phyloP scores from a whole-genome alignment of 1,140 invertebrate species.

The Ceratitis capitata region DNA sequence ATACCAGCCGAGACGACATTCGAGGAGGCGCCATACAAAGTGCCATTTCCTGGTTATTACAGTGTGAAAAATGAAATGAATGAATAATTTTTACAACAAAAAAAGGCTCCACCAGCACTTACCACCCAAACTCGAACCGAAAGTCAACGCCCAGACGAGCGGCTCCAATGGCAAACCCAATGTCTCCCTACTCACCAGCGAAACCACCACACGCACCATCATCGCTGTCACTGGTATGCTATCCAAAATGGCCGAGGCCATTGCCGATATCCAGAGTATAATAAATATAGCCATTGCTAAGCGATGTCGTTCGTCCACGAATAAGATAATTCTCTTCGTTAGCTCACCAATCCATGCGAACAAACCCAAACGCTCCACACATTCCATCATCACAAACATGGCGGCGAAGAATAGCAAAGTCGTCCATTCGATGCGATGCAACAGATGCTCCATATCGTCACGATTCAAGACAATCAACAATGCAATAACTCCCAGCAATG shows the following conservation, averaged over 20 bases:
- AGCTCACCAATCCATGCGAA: slow-evolving; percentile 77
- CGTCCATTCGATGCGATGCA: slow-evolving; percentile 82
- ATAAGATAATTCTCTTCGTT: slow-evolving; percentile 73
- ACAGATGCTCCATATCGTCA: slow-evolving; percentile 76
- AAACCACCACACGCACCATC: slow-evolving; percentile 79
- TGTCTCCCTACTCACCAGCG: slow-evolving; percentile 71
- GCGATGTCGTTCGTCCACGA: slow-evolving; percentile 71
- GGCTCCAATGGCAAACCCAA: slow-evolving; percentile 75
- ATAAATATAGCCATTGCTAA: slow-evolving; percentile 76
- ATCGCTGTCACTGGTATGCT: slow-evolving; percentile 85
- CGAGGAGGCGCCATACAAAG: slow-evolving; percentile 82
- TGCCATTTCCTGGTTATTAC: slow-evolving; percentile 74
- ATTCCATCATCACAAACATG: slow-evolving; percentile 86
- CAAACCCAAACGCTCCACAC: slow-evolving; percentile 74
- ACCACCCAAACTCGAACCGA: slow-evolving; percentile 83
- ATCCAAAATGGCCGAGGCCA: slow-evolving; percentile 84
- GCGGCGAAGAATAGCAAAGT: slow-evolving; percentile 83
- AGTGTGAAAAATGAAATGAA: background rate
- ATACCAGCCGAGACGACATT: slow-evolving; percentile 85
- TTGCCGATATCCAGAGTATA: slow-evolving; percentile 79
- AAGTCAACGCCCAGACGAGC: slow-evolving; percentile 78
- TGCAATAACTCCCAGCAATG: slow-evolving; percentile 76
- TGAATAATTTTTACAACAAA: background rate
- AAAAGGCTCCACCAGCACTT: slow-evolving; percentile 49
- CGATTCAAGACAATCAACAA: slow-evolving; percentile 73